phyloP scores from a whole-genome alignment of 2,113 vertebrate genomes.

The Albula glossodonta region DNA sequence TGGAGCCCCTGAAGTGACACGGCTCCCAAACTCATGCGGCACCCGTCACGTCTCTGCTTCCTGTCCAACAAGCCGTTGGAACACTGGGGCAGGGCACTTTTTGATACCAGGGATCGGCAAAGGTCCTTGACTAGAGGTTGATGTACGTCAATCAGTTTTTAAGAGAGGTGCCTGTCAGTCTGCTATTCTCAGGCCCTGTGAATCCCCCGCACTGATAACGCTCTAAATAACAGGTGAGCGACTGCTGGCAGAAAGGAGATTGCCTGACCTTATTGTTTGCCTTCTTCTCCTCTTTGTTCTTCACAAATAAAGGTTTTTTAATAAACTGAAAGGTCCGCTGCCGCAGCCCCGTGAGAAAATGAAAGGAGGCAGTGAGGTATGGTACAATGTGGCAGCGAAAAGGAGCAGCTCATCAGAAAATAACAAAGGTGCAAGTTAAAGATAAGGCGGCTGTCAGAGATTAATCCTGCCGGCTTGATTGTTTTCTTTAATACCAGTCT shows the following conservation, averaged over 20 bases:
- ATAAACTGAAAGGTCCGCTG: conserved; percentile 99
- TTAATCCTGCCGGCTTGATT: conserved; percentile 99
- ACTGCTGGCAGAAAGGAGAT: conserved; percentile 97
- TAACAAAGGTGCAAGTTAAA: conserved; percentile 99
- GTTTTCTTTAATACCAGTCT: conserved; percentile 99
- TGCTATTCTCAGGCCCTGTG: conserved; percentile 70
- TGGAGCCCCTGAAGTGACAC: neutral
- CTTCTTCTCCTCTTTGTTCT: conserved; percentile 95
- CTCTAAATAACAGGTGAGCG: conserved; percentile 99
- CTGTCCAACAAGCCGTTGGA: conserved; percentile 50
- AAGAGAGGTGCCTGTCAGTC: conserved; percentile 67
- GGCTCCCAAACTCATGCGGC: neutral
- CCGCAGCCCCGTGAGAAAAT: conserved; percentile 92
- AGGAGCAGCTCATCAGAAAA: conserved; percentile 99
- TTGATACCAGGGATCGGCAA: conserved; percentile 70
- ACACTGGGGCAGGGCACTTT: conserved; percentile 54
- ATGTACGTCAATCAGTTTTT: conserved; percentile 71
- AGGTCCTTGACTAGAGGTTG: conserved; percentile 77
- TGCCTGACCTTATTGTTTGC: conserved; percentile 99
- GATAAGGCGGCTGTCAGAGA: conserved; percentile 99
- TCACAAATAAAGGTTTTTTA: conserved; percentile 99
- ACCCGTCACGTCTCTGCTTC: conserved; percentile 41
- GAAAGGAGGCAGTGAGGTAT: conserved; percentile 99
- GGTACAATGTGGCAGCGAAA: conserved; percentile 91
- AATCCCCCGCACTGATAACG: conserved; percentile 88